Evolutionary conservation across 2,888 invertebrate genomes (phyloP), one percentile per base, ranked within the genome.

Genomic region (Drepana falcataria): DNA sequence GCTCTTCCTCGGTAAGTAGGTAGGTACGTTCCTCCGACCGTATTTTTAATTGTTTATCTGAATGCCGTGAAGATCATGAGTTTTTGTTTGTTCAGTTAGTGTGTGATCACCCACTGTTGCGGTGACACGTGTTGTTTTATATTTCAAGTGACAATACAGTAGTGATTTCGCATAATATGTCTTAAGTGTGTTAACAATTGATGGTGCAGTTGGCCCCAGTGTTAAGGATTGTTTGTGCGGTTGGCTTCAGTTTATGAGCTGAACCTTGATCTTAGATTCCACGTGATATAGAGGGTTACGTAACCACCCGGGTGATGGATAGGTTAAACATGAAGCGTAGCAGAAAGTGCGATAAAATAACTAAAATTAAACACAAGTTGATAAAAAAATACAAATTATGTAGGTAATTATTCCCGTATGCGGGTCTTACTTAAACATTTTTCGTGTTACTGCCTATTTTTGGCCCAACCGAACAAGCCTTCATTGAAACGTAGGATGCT

Each of bases 341-440:
- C 55, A 87, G 81, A 75, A 87, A 81, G 63, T 66, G 71, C 62
- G 82, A 85, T 73, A 87, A 82, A 82, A 81, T 86, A 60, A 75
- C 73, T 60, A 90, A 89, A 81, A 74, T 85, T 66, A 89, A 87
- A 77, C 79, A 82, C 75, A 89, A 85, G 66, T 66, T 88, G 75
- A 87, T 84, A 73, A 88, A 81, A 73, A 88, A 82, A 71, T 78
- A 80, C 64, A 88, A 81, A 73, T 65, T 77, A 76, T 79, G 89
- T 90, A 82, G 77, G 83, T 83, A 77, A 73, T 71, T 63, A 56
- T 56, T 58, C 53, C 55, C 21, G 34, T 51, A 64, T 59, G 57
- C 58, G 58, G 59, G 56, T 55, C 57, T 48, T n/a, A 6, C 57
- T 48, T n/a, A 6, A 37, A 34, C 2, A 21, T 37, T 21, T 37